phyloP scores from a whole-genome alignment of 2,113 vertebrate genomes.

The Hyla sarda region DNA sequence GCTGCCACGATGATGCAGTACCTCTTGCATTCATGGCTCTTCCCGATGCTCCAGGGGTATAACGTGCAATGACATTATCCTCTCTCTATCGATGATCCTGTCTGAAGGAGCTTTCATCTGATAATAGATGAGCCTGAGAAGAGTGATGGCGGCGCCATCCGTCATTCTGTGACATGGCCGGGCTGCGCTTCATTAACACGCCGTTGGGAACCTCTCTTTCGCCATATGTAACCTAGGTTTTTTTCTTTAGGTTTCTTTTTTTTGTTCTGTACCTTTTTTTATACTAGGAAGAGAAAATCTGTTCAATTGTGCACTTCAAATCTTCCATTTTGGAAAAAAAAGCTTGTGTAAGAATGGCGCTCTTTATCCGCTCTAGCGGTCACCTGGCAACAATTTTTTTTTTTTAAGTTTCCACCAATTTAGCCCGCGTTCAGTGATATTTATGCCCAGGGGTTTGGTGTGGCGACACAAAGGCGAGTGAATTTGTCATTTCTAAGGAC shows the following conservation, averaged over 20 bases:
- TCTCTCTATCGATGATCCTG: conserved; percentile 67
- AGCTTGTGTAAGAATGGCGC: conserved; percentile 26
- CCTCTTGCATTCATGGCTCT: conserved; percentile 85
- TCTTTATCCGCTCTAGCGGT: conserved; percentile 1
- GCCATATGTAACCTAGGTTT: conserved; percentile 23
- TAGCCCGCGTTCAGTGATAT: conserved; percentile 17
- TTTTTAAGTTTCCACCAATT: neutral
- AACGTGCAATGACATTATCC: conserved; percentile 73
- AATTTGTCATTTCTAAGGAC: conserved; percentile 18
- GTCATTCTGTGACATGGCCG: conserved; percentile 68
- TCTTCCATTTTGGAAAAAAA: conserved; percentile 16
- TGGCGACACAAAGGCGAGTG: conserved; percentile 15
- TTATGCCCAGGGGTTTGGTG: conserved; percentile 7
- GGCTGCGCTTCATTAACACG: conserved; percentile 62
- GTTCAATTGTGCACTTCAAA: neutral
- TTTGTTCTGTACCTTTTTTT: conserved; percentile 5
- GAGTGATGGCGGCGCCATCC: conserved; percentile 68
- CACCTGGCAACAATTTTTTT: conserved; percentile 30
- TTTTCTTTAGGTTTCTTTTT: neutral
- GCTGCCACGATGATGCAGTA: conserved; percentile 99
- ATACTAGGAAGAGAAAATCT: conserved; percentile 1
- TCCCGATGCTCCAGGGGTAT: conserved; percentile 71
- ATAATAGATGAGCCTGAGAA: conserved; percentile 67
- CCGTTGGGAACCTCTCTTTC: conserved; percentile 62
- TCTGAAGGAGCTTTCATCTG: conserved; percentile 71